These are phyloP conservation scores for Chaenogobius annularis DNA, from an alignment of 2,113 vertebrate species.

Conservation along the genomic window DNA sequence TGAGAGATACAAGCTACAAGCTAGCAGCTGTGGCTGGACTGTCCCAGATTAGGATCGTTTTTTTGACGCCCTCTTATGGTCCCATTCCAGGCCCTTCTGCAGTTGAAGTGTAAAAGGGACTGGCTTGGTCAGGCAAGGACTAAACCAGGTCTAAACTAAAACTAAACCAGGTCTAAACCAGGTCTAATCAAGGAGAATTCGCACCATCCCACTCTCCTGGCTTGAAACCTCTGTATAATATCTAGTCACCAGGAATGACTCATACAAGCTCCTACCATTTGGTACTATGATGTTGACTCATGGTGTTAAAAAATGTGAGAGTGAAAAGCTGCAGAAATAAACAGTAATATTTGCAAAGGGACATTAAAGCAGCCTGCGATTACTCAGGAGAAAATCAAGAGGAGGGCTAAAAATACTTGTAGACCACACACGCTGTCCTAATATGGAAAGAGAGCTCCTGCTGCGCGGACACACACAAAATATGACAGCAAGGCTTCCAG, in stretches of 20 bases:
- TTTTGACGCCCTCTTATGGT: too few species aligned
- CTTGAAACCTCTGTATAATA: neutral
- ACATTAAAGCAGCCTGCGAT: constrained; percentile 67
- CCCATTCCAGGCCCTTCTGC: too few species aligned
- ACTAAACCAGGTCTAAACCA: neutral
- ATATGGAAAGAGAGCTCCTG: constrained; percentile 63
- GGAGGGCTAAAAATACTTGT: constrained; percentile 72
- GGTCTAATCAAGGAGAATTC: neutral
- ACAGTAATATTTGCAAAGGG: constrained; percentile 3
- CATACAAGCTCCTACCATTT: constrained; percentile 24
- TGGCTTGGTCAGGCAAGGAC: too few species aligned
- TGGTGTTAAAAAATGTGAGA: constrained; percentile 29
- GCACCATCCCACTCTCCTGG: neutral
- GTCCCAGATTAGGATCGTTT: too few species aligned
- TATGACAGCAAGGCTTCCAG: constrained; percentile 1
- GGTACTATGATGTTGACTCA: constrained; percentile 16
- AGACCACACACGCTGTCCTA: constrained; percentile 56
- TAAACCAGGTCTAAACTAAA: neutral
- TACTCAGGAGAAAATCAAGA: constrained; percentile 62
- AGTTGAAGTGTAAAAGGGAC: too few species aligned
- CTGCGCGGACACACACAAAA: constrained; percentile 6
- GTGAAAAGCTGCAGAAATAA: constrained; percentile 39
- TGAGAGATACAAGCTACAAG: too few species aligned
- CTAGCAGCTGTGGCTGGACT: too few species aligned
- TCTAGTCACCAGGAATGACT: neutral